phyloP scores from a whole-genome alignment of 2,797 vertebrate species.

The Megaceryle alcyon region DNA sequence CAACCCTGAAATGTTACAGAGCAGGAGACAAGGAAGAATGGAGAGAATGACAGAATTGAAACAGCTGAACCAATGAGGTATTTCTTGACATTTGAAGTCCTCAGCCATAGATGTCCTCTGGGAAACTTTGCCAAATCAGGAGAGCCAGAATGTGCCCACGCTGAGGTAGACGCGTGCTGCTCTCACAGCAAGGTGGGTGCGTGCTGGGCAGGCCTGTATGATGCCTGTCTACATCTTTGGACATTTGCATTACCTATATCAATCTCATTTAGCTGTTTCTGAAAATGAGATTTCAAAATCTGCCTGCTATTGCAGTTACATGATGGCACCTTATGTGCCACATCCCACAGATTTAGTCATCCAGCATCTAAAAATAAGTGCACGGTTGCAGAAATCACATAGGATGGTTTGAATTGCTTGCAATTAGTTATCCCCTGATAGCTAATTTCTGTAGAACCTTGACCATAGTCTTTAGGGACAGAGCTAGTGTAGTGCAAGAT shows the following conservation, averaged over 20 bases:
- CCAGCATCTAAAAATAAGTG: slow-evolving; percentile 18
- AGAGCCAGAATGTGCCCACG: neutral
- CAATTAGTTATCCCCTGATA: neutral
- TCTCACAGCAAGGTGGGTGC: neutral
- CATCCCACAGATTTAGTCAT: slow-evolving; percentile 55
- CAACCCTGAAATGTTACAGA: accelerated
- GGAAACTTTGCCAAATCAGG: neutral
- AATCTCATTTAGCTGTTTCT: neutral
- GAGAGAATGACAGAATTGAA: neutral
- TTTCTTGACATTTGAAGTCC: neutral
- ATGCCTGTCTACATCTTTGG: neutral
- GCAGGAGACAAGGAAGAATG: neutral
- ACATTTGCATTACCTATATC: neutral
- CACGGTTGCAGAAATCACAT: neutral
- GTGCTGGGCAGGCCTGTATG: neutral
- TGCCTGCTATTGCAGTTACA: neutral
- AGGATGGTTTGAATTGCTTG: neutral
- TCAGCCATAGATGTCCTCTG: neutral
- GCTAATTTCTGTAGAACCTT: neutral
- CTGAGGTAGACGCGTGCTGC: accelerated
- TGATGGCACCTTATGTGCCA: neutral
- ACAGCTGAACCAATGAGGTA: neutral
- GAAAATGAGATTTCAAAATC: neutral
- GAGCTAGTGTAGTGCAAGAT: neutral
- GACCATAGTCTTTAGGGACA: neutral